These are phyloP conservation scores for Apeltes quadracus DNA, from an alignment of 2,113 vertebrate species.

Conservation along the genomic window DNA sequence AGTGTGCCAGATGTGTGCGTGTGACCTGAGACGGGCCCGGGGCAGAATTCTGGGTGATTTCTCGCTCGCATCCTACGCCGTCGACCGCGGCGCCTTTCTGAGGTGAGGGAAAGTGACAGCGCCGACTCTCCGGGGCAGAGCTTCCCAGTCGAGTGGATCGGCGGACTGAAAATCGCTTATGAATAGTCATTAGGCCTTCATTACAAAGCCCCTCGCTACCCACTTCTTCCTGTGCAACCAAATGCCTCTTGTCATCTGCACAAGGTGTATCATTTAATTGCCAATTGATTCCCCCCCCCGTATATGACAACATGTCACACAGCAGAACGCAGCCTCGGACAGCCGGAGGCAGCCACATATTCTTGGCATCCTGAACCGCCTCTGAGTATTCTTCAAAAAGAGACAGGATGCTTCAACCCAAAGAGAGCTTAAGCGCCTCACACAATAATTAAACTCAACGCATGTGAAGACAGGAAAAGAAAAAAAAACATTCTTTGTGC, in stretches of 20 bases:
- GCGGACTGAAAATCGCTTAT: constrained; percentile 98
- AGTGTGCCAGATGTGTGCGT: constrained; percentile 95
- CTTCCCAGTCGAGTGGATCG: constrained; percentile 99
- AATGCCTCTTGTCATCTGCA: constrained; percentile 99
- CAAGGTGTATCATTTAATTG: constrained; percentile 99
- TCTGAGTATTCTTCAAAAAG: constrained; percentile 68
- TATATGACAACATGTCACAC: constrained; percentile 99
- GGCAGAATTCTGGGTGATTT: constrained; percentile 93
- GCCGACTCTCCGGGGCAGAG: constrained; percentile 97
- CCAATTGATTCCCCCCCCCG: constrained; percentile 89
- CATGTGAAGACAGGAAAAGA: constrained; percentile 46
- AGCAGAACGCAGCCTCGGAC: constrained; percentile 91
- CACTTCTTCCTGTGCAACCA: constrained; percentile 92
- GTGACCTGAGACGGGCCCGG: constrained; percentile 91
- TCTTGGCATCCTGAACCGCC: constrained; percentile 84
- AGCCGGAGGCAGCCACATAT: constrained; percentile 88
- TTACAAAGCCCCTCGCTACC: constrained; percentile 95
- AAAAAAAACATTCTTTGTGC: constrained; percentile 47
- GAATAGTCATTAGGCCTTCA: constrained; percentile 99
- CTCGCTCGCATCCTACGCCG: constrained; percentile 91
- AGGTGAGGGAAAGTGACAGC: constrained; percentile 99
- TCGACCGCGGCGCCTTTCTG: constrained; percentile 94
- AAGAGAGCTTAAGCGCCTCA: constrained; percentile 64
- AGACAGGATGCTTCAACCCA: constrained; percentile 57
- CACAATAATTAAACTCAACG: constrained; percentile 74